These are phyloP conservation scores for Tipula helvola DNA, from an alignment of 2,888 invertebrate species.

Conservation along the genomic window DNA sequence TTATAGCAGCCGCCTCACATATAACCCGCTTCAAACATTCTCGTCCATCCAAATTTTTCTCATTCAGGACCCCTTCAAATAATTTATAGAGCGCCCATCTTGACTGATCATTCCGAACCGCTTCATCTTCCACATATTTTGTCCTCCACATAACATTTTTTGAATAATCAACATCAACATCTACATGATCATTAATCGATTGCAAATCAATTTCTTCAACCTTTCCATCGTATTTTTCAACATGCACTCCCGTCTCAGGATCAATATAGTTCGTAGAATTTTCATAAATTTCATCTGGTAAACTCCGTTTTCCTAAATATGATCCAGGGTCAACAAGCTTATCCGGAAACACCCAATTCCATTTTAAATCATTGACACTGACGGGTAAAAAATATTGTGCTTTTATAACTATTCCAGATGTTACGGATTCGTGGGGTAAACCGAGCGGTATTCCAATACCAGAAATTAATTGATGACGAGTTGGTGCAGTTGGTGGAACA, in stretches of 20 bases:
- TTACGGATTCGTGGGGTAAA: conserved; percentile 30
- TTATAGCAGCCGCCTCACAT: conserved; percentile 59
- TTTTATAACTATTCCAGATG: conserved; percentile 31
- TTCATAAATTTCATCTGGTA: background rate
- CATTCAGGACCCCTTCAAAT: conserved; percentile 44
- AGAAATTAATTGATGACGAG: conserved; percentile 26
- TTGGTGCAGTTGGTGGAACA: conserved; percentile 31
- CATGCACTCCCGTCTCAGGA: background rate
- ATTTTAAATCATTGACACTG: background rate
- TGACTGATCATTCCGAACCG: conserved; percentile 30
- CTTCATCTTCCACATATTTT: background rate
- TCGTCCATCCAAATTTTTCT: conserved; percentile 50
- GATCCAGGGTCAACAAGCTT: background rate
- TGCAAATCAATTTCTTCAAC: background rate
- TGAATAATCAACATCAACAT: background rate
- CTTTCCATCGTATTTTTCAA: background rate
- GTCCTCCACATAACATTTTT: background rate
- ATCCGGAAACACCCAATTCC: background rate
- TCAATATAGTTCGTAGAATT: background rate
- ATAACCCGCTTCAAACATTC: conserved; percentile 61
- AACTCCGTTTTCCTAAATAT: background rate
- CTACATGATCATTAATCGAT: background rate
- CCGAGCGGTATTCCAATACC: conserved; percentile 29
- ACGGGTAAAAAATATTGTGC: conserved; percentile 27
- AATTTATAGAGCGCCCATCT: conserved; percentile 56